These are phyloP conservation scores for Pangasius djambal DNA, from an alignment of 2,797 vertebrate genomes.

Conservation along the genomic window DNA sequence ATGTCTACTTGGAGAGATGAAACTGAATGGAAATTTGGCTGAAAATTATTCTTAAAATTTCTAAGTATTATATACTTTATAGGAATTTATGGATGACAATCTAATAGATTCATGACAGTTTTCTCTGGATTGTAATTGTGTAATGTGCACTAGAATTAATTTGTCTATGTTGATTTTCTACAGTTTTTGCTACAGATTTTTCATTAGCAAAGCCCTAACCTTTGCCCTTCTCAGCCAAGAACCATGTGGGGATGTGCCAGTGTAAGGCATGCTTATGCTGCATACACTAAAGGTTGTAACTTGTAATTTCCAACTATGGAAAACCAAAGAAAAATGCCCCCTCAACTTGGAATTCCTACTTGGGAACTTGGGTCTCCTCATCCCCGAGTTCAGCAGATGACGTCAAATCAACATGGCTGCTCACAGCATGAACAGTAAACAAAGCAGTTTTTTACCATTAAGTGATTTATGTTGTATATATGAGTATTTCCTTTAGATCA, in stretches of 20 bases:
- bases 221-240: neutral
- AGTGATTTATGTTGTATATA: neutral
- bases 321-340: neutral
- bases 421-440: neutral
- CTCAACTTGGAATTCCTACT: neutral
- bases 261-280: neutral
- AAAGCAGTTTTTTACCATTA: neutral
- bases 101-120: neutral
- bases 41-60: neutral
- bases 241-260: neutral
- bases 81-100: neutral
- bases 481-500: neutral
- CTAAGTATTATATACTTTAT: neutral
- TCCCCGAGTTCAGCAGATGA: neutral
- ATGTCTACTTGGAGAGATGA: neutral
- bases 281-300: neutral
- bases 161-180: neutral
- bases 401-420: neutral
- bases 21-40: slow-evolving; percentile 15
- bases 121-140: neutral
- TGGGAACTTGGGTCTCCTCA: neutral
- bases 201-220: neutral
- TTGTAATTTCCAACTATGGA: neutral
- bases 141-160: neutral
- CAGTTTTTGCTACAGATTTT: neutral